These are phyloP conservation scores for Sceloporus undulatus DNA, from an alignment of 2,113 vertebrate species.

Conservation along the genomic window DNA sequence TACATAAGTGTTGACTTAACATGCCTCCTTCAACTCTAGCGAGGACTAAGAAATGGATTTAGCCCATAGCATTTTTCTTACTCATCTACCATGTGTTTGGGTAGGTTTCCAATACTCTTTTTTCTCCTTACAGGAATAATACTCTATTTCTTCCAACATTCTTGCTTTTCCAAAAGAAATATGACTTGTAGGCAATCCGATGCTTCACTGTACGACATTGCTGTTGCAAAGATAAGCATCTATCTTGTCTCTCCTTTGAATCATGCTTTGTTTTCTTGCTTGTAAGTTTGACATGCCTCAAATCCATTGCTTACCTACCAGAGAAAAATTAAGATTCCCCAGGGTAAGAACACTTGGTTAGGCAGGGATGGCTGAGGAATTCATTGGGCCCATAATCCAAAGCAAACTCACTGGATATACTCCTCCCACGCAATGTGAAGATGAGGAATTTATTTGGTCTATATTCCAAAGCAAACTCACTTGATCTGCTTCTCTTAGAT, in stretches of 20 bases:
- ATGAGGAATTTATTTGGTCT: neutral
- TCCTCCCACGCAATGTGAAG: neutral
- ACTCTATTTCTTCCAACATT: neutral
- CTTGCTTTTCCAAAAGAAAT: slow-evolving; percentile 1
- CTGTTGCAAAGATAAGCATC: neutral
- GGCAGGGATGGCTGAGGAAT: neutral
- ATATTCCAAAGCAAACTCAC: neutral
- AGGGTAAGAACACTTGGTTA: neutral
- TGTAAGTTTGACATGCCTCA: neutral
- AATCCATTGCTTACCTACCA: neutral
- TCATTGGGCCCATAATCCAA: neutral
- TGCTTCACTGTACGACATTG: neutral
- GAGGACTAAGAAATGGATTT: no score
- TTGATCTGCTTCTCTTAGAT: neutral
- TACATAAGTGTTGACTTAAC: no score
- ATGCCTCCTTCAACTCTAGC: no score
- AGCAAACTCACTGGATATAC: neutral
- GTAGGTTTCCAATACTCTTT: neutral
- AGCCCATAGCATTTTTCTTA: neutral
- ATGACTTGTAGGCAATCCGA: neutral
- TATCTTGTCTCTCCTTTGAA: neutral
- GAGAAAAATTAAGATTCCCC: neutral
- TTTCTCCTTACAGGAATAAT: neutral
- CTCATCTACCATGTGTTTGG: neutral
- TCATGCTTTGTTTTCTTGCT: neutral